These are phyloP conservation scores for Eolophus roseicapilla DNA, from an alignment of 2,113 vertebrate species.

Conservation along the genomic window DNA sequence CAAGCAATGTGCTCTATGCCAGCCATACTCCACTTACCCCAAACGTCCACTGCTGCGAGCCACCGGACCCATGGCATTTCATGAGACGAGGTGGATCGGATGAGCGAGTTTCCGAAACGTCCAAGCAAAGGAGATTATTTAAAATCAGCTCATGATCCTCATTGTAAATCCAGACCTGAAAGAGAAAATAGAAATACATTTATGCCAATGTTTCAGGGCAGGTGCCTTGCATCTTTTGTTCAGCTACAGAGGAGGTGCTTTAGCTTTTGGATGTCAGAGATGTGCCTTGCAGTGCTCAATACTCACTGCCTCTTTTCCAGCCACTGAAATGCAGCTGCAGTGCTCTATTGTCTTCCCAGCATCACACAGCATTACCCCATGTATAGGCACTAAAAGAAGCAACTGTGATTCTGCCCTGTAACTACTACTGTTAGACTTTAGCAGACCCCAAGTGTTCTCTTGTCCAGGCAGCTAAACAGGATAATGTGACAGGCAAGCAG, in stretches of 20 bases:
- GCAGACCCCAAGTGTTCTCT: background rate
- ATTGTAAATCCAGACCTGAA: constrained; percentile 89
- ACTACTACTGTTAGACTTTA: background rate
- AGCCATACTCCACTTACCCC: constrained; percentile 84
- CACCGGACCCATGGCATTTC: constrained; percentile 96
- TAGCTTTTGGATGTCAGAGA: background rate
- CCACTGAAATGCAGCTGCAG: background rate
- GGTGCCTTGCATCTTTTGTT: background rate
- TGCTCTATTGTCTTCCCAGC: background rate
- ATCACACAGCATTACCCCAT: background rate
- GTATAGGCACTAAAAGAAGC: background rate
- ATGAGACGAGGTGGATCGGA: constrained; percentile 91
- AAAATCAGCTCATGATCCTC: constrained; percentile 92
- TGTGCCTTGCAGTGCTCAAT: accelerated
- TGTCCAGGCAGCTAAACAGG: background rate
- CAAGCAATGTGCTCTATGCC: accelerated
- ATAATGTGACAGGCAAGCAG: accelerated
- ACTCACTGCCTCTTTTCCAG: background rate
- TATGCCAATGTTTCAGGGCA: background rate
- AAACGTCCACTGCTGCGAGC: constrained; percentile 94
- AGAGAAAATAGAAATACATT: background rate
- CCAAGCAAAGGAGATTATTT: constrained; percentile 89
- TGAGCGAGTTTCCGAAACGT: constrained; percentile 89
- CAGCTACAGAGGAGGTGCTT: background rate
- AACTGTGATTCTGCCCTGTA: background rate